Conservation (phyloP, 2,888 invertebrate species). For the Drosophila aldrichi region DNA sequence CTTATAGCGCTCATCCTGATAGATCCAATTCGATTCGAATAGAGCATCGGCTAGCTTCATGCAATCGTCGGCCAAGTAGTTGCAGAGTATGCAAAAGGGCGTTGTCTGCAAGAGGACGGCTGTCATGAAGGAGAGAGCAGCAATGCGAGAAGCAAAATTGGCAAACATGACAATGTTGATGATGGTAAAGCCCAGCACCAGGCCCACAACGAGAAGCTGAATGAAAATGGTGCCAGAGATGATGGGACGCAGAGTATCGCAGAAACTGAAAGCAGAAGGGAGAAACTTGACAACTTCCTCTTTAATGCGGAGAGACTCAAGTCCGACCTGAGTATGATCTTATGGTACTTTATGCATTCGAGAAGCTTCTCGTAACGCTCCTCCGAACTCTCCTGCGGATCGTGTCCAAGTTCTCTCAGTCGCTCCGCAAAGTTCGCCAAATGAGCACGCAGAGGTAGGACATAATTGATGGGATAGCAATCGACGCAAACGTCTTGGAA, state of each 20-base stretch:
- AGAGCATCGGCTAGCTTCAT: conserved; percentile 63
- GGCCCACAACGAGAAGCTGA: conserved; percentile 73
- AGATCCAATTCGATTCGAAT: conserved; percentile 76
- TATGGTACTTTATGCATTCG: conserved; percentile 73
- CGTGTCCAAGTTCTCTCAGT: conserved; percentile 56
- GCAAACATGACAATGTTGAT: conserved; percentile 75
- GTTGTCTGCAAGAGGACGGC: conserved; percentile 73
- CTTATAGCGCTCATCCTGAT: conserved; percentile 62
- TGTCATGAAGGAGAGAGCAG: conserved; percentile 58
- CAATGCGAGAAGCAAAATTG: conserved; percentile 62
- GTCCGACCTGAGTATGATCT: conserved; percentile 54
- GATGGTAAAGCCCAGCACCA: conserved; percentile 69
- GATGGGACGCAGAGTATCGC: conserved; percentile 68
- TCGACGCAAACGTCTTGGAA: conserved; percentile 73
- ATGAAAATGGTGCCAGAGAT: conserved; percentile 77
- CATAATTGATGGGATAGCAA: conserved; percentile 72
- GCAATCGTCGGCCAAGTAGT: conserved; percentile 68
- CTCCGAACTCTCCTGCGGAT: conserved; percentile 41
- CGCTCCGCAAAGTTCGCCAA: conserved; percentile 62
- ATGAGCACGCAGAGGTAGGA: conserved; percentile 70
- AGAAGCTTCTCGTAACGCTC: conserved; percentile 62
- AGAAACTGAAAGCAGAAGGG: conserved; percentile 44
- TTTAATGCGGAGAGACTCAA: not conserved
- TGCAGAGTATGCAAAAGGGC: conserved; percentile 77
- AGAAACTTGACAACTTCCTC: not conserved